Conservation (phyloP, 2,888 invertebrate species). For the Epinotia brunnichana region DNA sequence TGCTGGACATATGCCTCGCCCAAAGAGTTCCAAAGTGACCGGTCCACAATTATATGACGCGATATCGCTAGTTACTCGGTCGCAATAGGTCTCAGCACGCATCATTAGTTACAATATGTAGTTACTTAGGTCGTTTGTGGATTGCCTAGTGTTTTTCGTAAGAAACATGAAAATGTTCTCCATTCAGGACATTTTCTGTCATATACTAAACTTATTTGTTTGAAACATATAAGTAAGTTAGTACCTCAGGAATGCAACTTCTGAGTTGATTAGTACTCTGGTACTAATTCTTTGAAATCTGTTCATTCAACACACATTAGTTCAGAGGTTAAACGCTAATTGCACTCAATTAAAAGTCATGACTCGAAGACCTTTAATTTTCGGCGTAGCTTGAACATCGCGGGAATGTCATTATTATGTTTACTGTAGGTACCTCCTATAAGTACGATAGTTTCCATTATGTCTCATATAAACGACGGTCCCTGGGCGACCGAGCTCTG, state of each 20-base stretch:
- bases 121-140: too few species aligned
- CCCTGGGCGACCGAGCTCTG: too few species aligned
- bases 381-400: not conserved
- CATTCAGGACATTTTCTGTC: too few species aligned
- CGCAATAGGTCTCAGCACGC: too few species aligned
- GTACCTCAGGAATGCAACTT: not conserved
- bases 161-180: not conserved
- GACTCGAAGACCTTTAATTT: not conserved
- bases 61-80: too few species aligned
- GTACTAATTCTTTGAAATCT: not conserved
- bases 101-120: too few species aligned
- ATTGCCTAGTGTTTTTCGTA: not conserved
- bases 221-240: not conserved
- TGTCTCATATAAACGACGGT: not conserved
- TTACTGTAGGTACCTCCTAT: not conserved
- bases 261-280: too few species aligned
- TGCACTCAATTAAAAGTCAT: slow-evolving; percentile 11
- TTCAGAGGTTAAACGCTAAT: slow-evolving; percentile 8
- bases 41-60: too few species aligned
- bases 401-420: not conserved
- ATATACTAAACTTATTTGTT: not conserved
- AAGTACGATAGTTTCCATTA: not conserved
- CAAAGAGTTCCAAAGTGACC: too few species aligned
- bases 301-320: not conserved
- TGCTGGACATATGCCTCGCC: too few species aligned